Evolutionary conservation across 92 coral and sea anemone species (phyloP), one percentile per base, ranked within the genome.

Genomic region (Metridium senile): DNA sequence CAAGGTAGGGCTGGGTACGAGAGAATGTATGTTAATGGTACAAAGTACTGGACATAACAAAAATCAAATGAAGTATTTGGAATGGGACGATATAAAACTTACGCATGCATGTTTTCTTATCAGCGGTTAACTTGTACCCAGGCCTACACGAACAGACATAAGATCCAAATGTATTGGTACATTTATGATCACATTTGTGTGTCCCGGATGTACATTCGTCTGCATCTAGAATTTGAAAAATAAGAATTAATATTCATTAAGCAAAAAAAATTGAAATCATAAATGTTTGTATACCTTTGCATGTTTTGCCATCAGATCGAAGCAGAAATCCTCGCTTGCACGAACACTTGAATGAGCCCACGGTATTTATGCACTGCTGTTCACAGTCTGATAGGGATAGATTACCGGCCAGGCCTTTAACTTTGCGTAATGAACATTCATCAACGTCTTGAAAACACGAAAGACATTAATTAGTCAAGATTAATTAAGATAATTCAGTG

Each of bases 61-160:
- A n/a, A n/a, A n/a, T n/a, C n/a, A n/a, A n/a, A n/a, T n/a, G n/a
- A n/a, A n/a, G n/a, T n/a, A n/a, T n/a, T n/a, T n/a, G n/a, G n/a
- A n/a, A n/a, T n/a, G n/a, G n/a, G n/a, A n/a, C n/a, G n/a, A n/a
- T n/a, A n/a, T 39, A 39, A 39, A 72, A 74, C 79, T 33, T 13
- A 74, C 79, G 68, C 58, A 23, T 61, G 32, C 83, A 78, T 2
- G 75, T 18, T 45, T 35, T 78, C 58, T 58, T 78, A 34, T 78
- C 83, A 53, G 74, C 13, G 33, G 26, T 53, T 29, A 78, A 43
- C 11, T 8, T 57, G 75, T 62, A 86, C 25, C 90, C 90, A 57
- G 43, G 83, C 22, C 78, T 75, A 75, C 90, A 86, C 18, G 82
- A 81, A 71, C 90, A 86, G 51, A 74, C 75, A 68, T 86, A 86